Evolutionary conservation across 2,113 vertebrate genomes (phyloP).

Genomic region (Alligator sinensis): DNA sequence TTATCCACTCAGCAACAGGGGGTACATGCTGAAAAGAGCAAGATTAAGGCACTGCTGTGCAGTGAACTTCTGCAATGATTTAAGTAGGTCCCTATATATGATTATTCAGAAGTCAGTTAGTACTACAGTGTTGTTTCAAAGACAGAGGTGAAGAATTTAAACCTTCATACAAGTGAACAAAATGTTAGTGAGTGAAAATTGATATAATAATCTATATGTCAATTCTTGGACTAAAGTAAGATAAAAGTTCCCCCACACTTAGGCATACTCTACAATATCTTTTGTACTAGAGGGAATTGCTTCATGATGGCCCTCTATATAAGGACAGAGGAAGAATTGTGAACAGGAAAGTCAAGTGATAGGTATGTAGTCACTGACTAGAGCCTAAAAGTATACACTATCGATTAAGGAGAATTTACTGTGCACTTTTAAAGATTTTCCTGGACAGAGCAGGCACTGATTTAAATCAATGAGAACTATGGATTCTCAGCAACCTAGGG

Average conservation of each 20-base stretch:
- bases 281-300: background rate
- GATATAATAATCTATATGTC: background rate
- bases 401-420: background rate
- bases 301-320: background rate
- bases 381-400: background rate
- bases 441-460: background rate
- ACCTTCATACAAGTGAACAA: background rate
- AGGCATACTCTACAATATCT: background rate
- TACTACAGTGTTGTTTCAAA: background rate
- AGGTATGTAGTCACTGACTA: background rate
- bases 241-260: background rate
- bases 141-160: background rate
- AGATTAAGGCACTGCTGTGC: no score
- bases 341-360: background rate
- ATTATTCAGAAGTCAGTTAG: background rate
- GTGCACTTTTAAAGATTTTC: background rate
- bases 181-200: background rate
- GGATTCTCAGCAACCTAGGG: background rate
- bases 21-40: no score
- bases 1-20: no score
- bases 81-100: no score
- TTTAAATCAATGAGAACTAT: background rate
- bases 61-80: no score
- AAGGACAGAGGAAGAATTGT: background rate
- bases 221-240: background rate